Conservation (phyloP, 2,113 vertebrate species). For the Centropristis striata region DNA sequence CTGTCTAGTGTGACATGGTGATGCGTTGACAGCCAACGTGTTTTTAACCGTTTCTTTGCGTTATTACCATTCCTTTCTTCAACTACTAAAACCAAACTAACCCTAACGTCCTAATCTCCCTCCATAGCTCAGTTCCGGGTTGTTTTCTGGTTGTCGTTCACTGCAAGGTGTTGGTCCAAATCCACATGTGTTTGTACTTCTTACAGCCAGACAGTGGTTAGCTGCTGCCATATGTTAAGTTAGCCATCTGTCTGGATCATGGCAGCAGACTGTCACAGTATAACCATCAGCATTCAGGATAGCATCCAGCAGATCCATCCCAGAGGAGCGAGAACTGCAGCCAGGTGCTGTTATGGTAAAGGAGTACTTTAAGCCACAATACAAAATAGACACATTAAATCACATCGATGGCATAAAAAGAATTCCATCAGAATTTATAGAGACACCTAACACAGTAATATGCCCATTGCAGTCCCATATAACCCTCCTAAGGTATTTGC, state of each 20-base stretch:
- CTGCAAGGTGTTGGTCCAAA: background rate
- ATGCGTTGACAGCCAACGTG: background rate
- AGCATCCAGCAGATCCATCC: background rate
- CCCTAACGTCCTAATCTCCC: background rate
- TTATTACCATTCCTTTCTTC: background rate
- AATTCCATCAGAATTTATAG: background rate
- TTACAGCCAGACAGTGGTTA: background rate
- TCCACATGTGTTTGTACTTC: background rate
- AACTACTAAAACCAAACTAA: background rate
- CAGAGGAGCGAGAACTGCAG: background rate
- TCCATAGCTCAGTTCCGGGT: background rate
- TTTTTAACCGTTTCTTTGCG: background rate
- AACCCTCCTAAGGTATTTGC: background rate
- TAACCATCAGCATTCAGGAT: background rate
- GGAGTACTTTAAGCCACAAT: background rate
- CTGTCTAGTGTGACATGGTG: background rate
- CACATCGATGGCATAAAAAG: background rate
- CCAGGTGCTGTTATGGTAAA: background rate
- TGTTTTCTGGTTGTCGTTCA: background rate
- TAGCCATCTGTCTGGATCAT: conserved; percentile 20
- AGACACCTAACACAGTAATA: background rate
- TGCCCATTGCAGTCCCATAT: background rate
- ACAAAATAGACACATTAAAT: background rate
- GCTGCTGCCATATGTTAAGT: conserved; percentile 12
- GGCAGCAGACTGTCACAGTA: background rate